Conservation (phyloP, 2,797 vertebrate genomes). For the Cetoscarus ocellatus region DNA sequence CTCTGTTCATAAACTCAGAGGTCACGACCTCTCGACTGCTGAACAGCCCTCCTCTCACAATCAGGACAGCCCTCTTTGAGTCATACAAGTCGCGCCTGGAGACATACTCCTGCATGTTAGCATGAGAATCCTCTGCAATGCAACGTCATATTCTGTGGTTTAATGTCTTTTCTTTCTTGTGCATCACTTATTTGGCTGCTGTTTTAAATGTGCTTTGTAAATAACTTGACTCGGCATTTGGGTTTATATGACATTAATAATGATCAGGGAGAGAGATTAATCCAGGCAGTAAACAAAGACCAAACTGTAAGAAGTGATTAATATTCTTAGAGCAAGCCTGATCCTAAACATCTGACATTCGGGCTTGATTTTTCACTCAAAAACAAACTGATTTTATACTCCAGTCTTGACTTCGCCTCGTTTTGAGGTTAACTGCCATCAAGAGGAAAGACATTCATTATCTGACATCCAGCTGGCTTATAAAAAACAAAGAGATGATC, state of each 20-base stretch:
- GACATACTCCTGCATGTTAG: too few relatives aligned
- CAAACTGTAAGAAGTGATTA: constrained; percentile 12
- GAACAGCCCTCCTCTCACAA: too few relatives aligned
- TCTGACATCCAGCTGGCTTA: neutral
- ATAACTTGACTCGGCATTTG: neutral
- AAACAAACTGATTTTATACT: neutral
- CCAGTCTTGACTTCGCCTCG: neutral
- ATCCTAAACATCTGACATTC: neutral
- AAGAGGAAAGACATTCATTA: neutral
- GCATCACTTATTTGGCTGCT: too few relatives aligned
- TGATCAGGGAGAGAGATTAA: neutral
- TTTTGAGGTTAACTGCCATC: constrained; percentile 1
- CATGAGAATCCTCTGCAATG: too few relatives aligned
- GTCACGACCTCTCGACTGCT: too few relatives aligned
- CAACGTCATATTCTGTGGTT: too few relatives aligned
- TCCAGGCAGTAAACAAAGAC: constrained; percentile 2
- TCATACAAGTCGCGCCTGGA: too few relatives aligned
- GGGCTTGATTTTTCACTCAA: neutral
- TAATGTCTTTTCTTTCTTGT: too few relatives aligned
- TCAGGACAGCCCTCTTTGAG: too few relatives aligned
- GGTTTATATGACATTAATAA: neutral
- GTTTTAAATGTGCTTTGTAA: too few relatives aligned
- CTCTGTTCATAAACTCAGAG: too few relatives aligned
- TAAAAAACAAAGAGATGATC: neutral
- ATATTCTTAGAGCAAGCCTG: neutral